These are phyloP conservation scores for Antedon mediterranea DNA, from an alignment of 53 echinoderm and acorn worm genomes.

Conservation along the genomic window DNA sequence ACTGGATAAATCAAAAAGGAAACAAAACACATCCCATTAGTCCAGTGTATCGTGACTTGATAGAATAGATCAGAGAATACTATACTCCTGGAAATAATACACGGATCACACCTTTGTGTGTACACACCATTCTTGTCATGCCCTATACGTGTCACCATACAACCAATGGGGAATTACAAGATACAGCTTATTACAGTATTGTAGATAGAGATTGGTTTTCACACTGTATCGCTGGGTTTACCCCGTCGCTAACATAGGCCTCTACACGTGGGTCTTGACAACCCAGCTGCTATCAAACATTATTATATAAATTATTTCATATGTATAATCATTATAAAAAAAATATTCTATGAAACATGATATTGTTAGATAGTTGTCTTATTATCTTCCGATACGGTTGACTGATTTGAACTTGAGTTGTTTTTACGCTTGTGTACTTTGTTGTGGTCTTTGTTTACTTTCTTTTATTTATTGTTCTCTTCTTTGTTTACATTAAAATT, in stretches of 20 bases:
- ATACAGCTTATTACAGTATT: neutral
- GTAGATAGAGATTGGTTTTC: neutral
- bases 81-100: neutral
- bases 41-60: neutral
- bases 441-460: too few relatives aligned
- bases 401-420: too few relatives aligned
- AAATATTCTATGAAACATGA: neutral
- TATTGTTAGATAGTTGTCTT: neutral
- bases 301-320: neutral
- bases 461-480: too few relatives aligned
- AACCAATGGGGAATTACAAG: neutral
- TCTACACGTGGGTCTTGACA: neutral
- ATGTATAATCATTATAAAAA: neutral
- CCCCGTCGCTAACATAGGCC: neutral
- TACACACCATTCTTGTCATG: neutral
- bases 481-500: too few relatives aligned
- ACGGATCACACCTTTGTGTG: neutral
- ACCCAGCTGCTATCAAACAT: neutral
- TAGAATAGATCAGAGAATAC: neutral
- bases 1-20: neutral
- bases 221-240: neutral
- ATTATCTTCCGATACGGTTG: too few relatives aligned
- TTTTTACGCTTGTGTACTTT: too few relatives aligned
- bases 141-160: neutral
- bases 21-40: neutral